Conservation (phyloP, 2,113 vertebrate species). For the Carassius gibelio region DNA sequence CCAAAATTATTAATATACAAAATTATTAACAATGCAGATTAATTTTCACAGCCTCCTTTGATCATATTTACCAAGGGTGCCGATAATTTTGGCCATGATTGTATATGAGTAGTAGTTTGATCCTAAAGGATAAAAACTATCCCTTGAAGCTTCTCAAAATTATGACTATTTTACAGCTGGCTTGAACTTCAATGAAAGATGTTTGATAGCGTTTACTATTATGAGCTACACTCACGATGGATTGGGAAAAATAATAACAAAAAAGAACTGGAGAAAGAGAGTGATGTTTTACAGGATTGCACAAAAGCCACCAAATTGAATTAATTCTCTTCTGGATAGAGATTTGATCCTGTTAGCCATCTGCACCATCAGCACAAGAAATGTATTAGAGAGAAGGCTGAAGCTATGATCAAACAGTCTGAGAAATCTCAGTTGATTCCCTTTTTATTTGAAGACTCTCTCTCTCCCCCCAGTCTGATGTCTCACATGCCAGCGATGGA, state of each 20-base stretch:
- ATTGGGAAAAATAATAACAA: not conserved
- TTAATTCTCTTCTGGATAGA: slow-evolving; percentile 33
- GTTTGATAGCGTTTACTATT: slow-evolving; percentile 10
- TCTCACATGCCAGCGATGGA: not conserved
- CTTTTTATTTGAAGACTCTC: slow-evolving; percentile 22
- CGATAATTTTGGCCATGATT: too few species aligned
- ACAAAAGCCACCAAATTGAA: slow-evolving; percentile 30
- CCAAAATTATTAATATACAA: too few species aligned
- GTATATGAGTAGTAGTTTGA: not conserved
- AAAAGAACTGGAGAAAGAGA: not conserved
- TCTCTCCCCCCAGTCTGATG: not conserved
- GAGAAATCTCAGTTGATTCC: slow-evolving; percentile 40
- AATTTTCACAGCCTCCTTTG: too few species aligned
- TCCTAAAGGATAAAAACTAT: not conserved
- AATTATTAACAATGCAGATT: too few species aligned
- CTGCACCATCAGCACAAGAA: slow-evolving; percentile 32
- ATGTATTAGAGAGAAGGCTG: slow-evolving; percentile 11
- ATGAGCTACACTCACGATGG: slow-evolving; percentile 2
- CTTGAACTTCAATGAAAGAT: not conserved
- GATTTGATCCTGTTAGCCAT: slow-evolving; percentile 47
- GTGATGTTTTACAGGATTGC: not conserved
- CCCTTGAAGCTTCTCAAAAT: not conserved
- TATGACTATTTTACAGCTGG: not conserved
- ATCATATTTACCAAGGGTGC: too few species aligned
- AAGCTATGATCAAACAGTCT: slow-evolving; percentile 19